phyloP scores from a whole-genome alignment of 2,797 vertebrate genomes.

The Dicrostonyx torquatus region DNA sequence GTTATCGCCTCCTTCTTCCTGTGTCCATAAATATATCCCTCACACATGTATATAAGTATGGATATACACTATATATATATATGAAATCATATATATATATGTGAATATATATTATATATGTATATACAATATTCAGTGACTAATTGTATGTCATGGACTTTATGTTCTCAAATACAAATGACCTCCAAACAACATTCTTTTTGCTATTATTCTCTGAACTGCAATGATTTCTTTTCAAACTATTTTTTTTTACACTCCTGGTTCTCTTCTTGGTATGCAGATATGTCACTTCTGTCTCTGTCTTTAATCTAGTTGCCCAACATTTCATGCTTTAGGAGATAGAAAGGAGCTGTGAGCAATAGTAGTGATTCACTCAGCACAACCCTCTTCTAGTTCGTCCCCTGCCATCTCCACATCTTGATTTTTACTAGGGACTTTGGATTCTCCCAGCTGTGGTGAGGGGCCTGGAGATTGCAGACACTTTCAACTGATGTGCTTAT shows the following conservation, averaged over 20 bases:
- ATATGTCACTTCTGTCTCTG: neutral
- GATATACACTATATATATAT: too few relatives aligned
- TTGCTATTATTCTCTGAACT: conserved; percentile 31
- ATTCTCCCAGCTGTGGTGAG: neutral
- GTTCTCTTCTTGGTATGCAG: conserved; percentile 4
- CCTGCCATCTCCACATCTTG: neutral
- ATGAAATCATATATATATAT: too few relatives aligned
- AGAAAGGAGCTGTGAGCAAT: neutral
- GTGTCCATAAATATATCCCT: neutral
- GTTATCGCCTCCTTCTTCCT: conserved; percentile 28
- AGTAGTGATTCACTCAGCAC: neutral
- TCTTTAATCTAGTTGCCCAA: neutral
- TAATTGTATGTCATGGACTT: neutral
- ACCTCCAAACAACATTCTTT: neutral
- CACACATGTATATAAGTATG: too few relatives aligned
- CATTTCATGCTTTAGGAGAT: neutral
- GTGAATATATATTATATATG: neutral
- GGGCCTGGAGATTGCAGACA: neutral
- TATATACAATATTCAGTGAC: neutral
- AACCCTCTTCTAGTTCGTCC: neutral
- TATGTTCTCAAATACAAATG: neutral
- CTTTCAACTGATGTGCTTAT: neutral
- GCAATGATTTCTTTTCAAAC: neutral
- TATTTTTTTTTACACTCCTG: conserved; percentile 12
- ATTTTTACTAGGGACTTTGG: neutral